Evolutionary conservation across 2,888 invertebrate species (phyloP).

Genomic region (Drosophila greeni): DNA sequence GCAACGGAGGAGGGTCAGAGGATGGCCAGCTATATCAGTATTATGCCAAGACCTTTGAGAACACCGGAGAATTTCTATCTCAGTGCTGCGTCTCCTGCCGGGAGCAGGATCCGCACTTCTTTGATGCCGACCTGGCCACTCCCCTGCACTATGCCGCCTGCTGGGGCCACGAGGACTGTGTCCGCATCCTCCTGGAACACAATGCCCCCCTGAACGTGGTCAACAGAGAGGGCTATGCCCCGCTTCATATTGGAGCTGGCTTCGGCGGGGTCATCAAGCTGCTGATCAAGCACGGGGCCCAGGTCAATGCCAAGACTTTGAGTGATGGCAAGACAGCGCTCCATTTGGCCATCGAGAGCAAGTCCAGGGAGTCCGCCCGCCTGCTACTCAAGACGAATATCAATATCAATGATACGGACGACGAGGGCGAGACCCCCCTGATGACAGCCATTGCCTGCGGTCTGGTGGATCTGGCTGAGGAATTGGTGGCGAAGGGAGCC

Average conservation of each 20-base stretch:
- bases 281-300: slow-evolving; percentile 81
- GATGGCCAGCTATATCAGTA: slow-evolving; percentile 82
- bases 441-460: slow-evolving; percentile 74
- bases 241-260: slow-evolving; percentile 85
- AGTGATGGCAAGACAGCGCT: slow-evolving; percentile 82
- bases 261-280: slow-evolving; percentile 81
- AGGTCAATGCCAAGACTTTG: slow-evolving; percentile 82
- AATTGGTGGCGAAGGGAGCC: slow-evolving; percentile 82
- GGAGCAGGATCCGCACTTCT: slow-evolving; percentile 74
- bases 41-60: slow-evolving; percentile 87
- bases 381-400: slow-evolving; percentile 81
- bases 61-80: slow-evolving; percentile 81
- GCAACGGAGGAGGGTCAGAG: slow-evolving; percentile 58
- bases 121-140: slow-evolving; percentile 79
- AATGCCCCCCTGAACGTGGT: slow-evolving; percentile 83
- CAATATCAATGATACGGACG: slow-evolving; percentile 82
- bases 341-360: slow-evolving; percentile 83
- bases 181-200: slow-evolving; percentile 82
- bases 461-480: slow-evolving; percentile 79
- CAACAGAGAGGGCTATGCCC: slow-evolving; percentile 83
- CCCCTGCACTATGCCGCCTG: slow-evolving; percentile 87
- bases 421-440: slow-evolving; percentile 82
- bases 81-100: slow-evolving; percentile 75
- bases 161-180: slow-evolving; percentile 83
- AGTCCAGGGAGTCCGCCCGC: slow-evolving; percentile 81